These are phyloP conservation scores for Hartigia nigra DNA, from an alignment of 2,888 invertebrate genomes.

Conservation along the genomic window DNA sequence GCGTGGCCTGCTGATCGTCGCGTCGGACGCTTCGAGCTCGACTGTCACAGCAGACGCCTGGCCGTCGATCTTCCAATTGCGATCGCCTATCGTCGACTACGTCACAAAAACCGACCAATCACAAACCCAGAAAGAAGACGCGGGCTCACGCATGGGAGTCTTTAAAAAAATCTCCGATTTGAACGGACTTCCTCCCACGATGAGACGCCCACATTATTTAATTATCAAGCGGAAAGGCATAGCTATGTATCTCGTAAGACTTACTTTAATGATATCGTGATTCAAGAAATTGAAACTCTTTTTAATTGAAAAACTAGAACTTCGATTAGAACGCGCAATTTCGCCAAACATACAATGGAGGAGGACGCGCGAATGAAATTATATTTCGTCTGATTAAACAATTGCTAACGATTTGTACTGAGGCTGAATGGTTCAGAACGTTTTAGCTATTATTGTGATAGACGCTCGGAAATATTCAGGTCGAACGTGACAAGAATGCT, in stretches of 20 bases:
- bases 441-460: not conserved
- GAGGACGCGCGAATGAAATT: not conserved
- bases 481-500: not conserved
- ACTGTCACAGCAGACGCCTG: constrained; percentile 50
- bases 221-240: not conserved
- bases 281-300: not conserved
- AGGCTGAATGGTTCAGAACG: not conserved
- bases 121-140: constrained; percentile 6
- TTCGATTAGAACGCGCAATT: not conserved
- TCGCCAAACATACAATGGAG: not conserved
- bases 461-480: not conserved
- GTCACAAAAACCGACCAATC: constrained; percentile 35
- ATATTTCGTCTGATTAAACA: not conserved
- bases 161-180: constrained; percentile 14
- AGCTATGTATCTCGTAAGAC: not conserved
- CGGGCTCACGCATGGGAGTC: constrained; percentile 14
- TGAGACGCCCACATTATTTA: not conserved
- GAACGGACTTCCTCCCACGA: constrained; percentile 1
- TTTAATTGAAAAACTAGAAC: not conserved
- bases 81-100: constrained; percentile 35
- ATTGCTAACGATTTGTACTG: not conserved
- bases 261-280: not conserved
- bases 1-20: constrained; percentile 29
- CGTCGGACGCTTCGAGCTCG: constrained; percentile 37
- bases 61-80: constrained; percentile 43